phyloP scores from a whole-genome alignment of 2,113 vertebrate species.

The Brachirus orientalis region DNA sequence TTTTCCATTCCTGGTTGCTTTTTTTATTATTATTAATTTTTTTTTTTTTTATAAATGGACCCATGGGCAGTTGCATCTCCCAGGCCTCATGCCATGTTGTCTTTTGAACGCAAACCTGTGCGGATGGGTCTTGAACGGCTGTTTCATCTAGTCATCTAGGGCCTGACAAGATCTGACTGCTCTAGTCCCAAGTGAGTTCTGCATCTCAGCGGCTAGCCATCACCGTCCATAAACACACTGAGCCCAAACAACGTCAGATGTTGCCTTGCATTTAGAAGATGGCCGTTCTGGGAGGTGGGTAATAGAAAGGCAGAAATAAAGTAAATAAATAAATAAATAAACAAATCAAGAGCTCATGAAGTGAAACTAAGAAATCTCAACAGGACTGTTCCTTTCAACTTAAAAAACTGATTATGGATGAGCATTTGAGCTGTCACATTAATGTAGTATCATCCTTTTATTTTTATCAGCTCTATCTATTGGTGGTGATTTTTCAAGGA shows the following conservation, averaged over 20 bases:
- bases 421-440: constrained; percentile 16
- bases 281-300: constrained; percentile 33
- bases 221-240: constrained; percentile 73
- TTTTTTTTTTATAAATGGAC: constrained; percentile 63
- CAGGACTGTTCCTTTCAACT: constrained; percentile 29
- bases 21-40: constrained; percentile 39
- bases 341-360: constrained; percentile 26
- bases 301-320: constrained; percentile 17
- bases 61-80: constrained; percentile 72
- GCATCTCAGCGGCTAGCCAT: constrained; percentile 73
- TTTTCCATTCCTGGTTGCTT: constrained; percentile 42
- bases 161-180: constrained; percentile 80
- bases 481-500: constrained; percentile 11
- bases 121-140: constrained; percentile 75
- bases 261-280: constrained; percentile 64
- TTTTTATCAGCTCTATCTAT: not conserved
- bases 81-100: constrained; percentile 72
- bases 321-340: constrained; percentile 6
- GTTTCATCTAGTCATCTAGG: constrained; percentile 79
- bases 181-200: constrained; percentile 75
- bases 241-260: constrained; percentile 67
- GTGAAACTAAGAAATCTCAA: constrained; percentile 18
- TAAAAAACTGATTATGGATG: constrained; percentile 28
- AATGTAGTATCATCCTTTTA: constrained; percentile 1
- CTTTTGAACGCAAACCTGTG: constrained; percentile 80